Conservation (phyloP, 2,888 invertebrate genomes). For the Gastracanthus pulcherrimus region DNA sequence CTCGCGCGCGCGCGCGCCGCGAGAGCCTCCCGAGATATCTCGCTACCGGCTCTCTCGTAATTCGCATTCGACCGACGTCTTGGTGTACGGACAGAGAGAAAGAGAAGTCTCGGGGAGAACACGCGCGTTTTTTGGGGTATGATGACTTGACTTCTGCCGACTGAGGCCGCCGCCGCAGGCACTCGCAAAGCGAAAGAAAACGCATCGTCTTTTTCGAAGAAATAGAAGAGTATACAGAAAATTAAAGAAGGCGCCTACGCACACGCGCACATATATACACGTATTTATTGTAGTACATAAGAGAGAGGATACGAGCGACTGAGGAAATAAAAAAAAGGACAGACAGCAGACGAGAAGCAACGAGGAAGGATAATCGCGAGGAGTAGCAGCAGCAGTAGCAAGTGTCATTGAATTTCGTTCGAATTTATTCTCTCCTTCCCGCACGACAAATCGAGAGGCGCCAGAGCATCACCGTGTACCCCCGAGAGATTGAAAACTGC, state of each 20-base stretch:
- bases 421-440: slow-evolving; percentile 20
- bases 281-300: too few species aligned
- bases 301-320: too few species aligned
- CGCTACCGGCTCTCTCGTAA: slow-evolving; percentile 85
- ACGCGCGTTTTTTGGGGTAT: slow-evolving; percentile 80
- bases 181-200: slow-evolving; percentile 35
- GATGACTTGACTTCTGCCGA: slow-evolving; percentile 83
- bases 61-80: slow-evolving; percentile 97
- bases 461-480: too few species aligned
- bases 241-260: too few species aligned
- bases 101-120: slow-evolving; percentile 75
- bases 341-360: not conserved
- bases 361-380: not conserved
- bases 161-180: slow-evolving; percentile 79
- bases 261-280: too few species aligned
- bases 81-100: slow-evolving; percentile 78
- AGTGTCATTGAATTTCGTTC: slow-evolving; percentile 19
- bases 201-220: too few species aligned
- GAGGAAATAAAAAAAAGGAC: too few species aligned
- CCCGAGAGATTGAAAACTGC: too few species aligned
- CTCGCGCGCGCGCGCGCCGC: slow-evolving; percentile 4
- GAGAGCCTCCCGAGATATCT: slow-evolving; percentile 66
- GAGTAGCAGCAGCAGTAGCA: not conserved
- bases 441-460: slow-evolving; percentile 18
- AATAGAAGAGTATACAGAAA: too few species aligned